Conservation (phyloP, 2,888 invertebrate species). For the Idaea aversata region DNA sequence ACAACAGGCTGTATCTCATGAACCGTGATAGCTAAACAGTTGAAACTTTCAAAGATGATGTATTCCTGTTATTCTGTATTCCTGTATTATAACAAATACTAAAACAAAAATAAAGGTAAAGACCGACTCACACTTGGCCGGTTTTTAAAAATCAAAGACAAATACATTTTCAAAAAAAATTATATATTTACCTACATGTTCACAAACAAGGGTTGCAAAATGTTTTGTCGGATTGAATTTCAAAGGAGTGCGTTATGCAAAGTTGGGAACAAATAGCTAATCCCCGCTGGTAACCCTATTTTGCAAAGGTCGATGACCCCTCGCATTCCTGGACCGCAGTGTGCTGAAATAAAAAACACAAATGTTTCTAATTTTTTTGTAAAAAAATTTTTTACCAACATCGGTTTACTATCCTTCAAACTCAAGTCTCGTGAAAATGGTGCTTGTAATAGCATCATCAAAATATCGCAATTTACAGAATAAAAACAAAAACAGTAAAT, state of each 20-base stretch:
- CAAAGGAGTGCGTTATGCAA: constrained; percentile 33
- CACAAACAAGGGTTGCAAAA: constrained; percentile 31
- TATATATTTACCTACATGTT: constrained; percentile 11
- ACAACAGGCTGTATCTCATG: no score
- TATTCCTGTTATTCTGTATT: no score
- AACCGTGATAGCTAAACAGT: no score
- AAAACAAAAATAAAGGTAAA: no score
- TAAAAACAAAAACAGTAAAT: no score
- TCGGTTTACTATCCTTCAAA: no score
- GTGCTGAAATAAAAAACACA: constrained; percentile 43
- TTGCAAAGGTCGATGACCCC: constrained; percentile 51
- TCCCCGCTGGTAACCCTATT: constrained; percentile 43
- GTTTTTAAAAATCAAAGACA: not conserved
- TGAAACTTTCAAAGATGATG: no score
- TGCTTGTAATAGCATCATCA: no score
- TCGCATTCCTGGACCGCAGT: constrained; percentile 37
- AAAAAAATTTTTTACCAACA: no score
- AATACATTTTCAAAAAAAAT: not conserved
- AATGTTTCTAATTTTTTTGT: not conserved
- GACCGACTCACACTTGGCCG: not conserved
- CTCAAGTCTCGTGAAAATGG: no score
- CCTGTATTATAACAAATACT: no score
- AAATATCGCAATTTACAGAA: no score
- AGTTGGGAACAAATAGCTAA: constrained; percentile 44
- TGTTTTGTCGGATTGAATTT: constrained; percentile 36